Conservation (phyloP, 2,888 invertebrate genomes). For the Melikaiella ostensackeni region DNA sequence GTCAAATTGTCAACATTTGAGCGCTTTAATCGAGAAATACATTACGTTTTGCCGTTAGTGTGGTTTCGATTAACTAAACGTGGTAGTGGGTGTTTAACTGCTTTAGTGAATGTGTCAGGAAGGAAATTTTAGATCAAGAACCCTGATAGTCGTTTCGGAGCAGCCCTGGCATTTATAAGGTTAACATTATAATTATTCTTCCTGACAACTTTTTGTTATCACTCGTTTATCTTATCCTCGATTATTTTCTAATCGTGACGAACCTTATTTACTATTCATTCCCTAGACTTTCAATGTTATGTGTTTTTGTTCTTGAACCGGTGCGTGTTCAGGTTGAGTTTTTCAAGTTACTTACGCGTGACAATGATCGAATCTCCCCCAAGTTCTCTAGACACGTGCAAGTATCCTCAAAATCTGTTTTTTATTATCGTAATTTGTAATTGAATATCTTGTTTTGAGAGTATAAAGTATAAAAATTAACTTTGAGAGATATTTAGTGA, state of each 20-base stretch:
- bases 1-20: background rate
- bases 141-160: background rate
- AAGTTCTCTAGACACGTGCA: constrained; percentile 15
- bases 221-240: background rate
- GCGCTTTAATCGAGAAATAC: background rate
- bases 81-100: constrained; percentile 4
- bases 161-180: background rate
- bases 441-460: background rate
- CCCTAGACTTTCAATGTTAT: background rate
- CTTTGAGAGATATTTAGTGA: background rate
- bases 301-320: constrained; percentile 17
- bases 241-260: background rate
- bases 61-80: background rate
- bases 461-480: no score
- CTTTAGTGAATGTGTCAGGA: constrained; percentile 6
- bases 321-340: constrained; percentile 37
- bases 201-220: background rate
- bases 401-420: background rate
- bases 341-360: constrained; percentile 40
- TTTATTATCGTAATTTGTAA: constrained; percentile 2
- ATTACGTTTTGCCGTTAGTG: background rate
- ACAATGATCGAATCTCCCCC: constrained; percentile 19
- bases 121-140: background rate
- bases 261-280: background rate
- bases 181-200: background rate